Percentiles rank a stretch among this genome's conserved stretches.
phyloP scores from a whole-genome alignment of 2,888 invertebrate species.

The Acleris emargana region DNA sequence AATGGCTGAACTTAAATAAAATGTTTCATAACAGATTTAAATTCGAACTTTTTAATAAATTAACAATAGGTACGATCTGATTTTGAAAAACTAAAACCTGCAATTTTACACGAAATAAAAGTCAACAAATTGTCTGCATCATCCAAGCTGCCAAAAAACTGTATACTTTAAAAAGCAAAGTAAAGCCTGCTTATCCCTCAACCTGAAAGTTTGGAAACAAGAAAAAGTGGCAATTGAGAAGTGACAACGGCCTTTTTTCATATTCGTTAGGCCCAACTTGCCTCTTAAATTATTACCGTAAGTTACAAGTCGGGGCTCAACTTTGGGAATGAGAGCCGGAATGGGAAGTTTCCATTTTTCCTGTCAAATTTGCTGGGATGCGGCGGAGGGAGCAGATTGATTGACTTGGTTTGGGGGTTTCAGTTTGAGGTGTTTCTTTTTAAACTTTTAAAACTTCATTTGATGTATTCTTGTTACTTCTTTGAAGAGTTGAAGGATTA shows the following conservation, averaged over 20 bases:
- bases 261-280: slow-evolving; percentile 44
- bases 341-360: slow-evolving; percentile 61
- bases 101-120: not conserved
- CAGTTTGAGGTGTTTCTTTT: slow-evolving; percentile 10
- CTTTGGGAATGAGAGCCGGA: slow-evolving; percentile 40
- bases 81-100: not conserved
- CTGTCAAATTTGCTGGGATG: slow-evolving; percentile 40
- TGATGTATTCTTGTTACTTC: not conserved
- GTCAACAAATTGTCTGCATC: slow-evolving; percentile 32
- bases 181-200: slow-evolving; percentile 41
- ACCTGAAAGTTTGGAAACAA: slow-evolving; percentile 38
- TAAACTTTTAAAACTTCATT: not conserved
- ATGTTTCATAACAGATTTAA: no score
- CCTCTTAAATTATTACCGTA: slow-evolving; percentile 45
- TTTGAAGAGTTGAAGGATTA: not conserved
- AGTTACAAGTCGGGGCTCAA: slow-evolving; percentile 37
- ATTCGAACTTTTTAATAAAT: no score
- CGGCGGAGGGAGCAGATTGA: slow-evolving; percentile 40
- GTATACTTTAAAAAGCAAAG: slow-evolving; percentile 36
- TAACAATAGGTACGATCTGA: no score
- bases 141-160: slow-evolving; percentile 26
- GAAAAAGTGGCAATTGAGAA: slow-evolving; percentile 41
- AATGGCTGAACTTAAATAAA: no score
- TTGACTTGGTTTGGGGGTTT: slow-evolving; percentile 25
- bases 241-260: slow-evolving; percentile 40